Evolutionary conservation across 2,888 invertebrate species (phyloP), one percentile per base, ranked within the genome.

Genomic region (Parthenolecanium corni): DNA sequence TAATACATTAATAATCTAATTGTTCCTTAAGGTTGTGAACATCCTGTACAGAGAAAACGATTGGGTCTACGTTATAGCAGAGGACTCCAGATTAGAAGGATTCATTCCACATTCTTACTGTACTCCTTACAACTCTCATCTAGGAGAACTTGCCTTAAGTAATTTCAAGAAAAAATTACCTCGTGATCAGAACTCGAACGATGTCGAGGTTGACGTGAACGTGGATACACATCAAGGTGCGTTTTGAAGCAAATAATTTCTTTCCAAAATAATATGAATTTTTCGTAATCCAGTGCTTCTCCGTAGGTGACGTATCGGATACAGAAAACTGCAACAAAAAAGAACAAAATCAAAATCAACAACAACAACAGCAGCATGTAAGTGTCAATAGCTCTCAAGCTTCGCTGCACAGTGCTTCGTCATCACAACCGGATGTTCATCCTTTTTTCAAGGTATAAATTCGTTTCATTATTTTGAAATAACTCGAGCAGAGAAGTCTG

Each of bases 61-160:
- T 75, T 95, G 95, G 95, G 92, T 93, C 9, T 95, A 95, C 75
- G 93, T 95, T 1, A 90, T 94, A 71, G 86, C 89, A 2, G 85
- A 89, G 52, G 90, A 90, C 69, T 87, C 89, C 18, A 79, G 90
- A 57, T 83, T 88, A 71, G 93, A 95, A 74, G 95, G 95, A 0
- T 95, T 94, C 71, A 92, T 95, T 69, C 95, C 95, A 1, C 89
- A 90, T 72, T 90, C 91, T 0, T 94, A 93, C 73, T 92, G 92
- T 72, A 89, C 91, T 0, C 90, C 91, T 0, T 90, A 81, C 70
- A 78, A 77, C 65, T 88, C 83, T 73, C 84, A 82, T 74, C 73
- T 83, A 56, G 90, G 82, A 2, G 91, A 92, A 72, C 75, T 91
- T 69, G 85, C 85, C 20, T 73, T 79, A 69, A 78, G 75, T 67